Percentiles rank a stretch among this genome's conserved stretches.
These are phyloP conservation scores for Pollimyrus isidori DNA, from an alignment of 2,113 vertebrate genomes.

Conservation along the genomic window DNA sequence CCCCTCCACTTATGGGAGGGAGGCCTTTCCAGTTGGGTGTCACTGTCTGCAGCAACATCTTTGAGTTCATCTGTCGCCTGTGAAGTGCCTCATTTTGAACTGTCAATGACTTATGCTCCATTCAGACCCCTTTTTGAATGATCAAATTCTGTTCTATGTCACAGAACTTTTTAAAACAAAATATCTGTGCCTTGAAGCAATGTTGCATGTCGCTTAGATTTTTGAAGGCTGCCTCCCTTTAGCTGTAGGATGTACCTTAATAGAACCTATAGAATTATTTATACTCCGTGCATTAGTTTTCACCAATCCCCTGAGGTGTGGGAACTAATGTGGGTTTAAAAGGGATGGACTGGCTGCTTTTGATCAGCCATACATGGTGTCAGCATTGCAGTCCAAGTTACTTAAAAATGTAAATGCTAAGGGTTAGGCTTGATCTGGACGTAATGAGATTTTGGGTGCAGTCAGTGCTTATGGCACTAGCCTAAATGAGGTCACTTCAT, in stretches of 20 bases:
- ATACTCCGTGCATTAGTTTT: background rate
- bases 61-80: background rate
- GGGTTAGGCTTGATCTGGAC: background rate
- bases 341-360: background rate
- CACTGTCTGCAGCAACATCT: slow-evolving; percentile 16
- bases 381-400: background rate
- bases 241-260: background rate
- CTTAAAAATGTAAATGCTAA: background rate
- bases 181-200: background rate
- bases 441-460: background rate
- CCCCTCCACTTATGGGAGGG: background rate
- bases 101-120: background rate
- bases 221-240: background rate
- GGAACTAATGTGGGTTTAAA: background rate
- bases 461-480: background rate
- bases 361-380: background rate
- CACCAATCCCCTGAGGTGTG: background rate
- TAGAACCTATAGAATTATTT: background rate
- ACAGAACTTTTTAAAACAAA: background rate
- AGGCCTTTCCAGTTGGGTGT: background rate
- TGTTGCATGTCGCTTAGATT: background rate
- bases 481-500: slow-evolving; percentile 19
- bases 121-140: background rate
- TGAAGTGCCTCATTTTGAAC: slow-evolving; percentile 20
- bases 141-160: background rate